Evolutionary conservation across 2,797 vertebrate genomes (phyloP).

Genomic region (Gymnocypris eckloni): DNA sequence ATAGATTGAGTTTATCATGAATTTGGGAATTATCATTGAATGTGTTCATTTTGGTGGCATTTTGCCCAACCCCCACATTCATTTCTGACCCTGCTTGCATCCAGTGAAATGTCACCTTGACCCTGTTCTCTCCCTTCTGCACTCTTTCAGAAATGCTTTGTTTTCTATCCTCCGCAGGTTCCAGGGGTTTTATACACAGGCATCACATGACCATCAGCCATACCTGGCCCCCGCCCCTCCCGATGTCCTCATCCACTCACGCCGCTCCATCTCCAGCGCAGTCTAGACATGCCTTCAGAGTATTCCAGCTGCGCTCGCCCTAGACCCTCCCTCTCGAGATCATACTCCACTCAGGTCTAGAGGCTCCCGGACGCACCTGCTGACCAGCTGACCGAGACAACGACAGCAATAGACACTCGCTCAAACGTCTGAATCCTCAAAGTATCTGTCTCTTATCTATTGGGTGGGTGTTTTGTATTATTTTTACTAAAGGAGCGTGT

Average conservation of each 20-base stretch:
- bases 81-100: background rate
- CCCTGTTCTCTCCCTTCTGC: background rate
- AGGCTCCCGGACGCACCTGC: background rate
- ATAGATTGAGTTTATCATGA: background rate
- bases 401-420: constrained; percentile 31
- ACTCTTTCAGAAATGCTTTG: constrained; percentile 16
- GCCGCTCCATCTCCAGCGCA: constrained; percentile 86
- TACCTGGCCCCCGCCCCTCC: constrained; percentile 83
- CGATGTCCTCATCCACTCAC: constrained; percentile 86
- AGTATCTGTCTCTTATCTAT: background rate
- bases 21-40: background rate
- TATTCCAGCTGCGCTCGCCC: constrained; percentile 71
- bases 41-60: background rate
- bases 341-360: constrained; percentile 82
- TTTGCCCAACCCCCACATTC: background rate
- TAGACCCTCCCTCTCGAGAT: constrained; percentile 72
- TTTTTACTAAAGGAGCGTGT: background rate
- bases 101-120: background rate
- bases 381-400: constrained; percentile 7
- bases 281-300: constrained; percentile 79
- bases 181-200: constrained; percentile 86
- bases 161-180: constrained; percentile 73
- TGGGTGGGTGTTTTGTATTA: background rate
- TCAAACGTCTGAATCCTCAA: background rate
- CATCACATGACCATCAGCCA: constrained; percentile 92